phyloP scores from a whole-genome alignment of 2,113 vertebrate genomes.

The Desmodus rotundus region DNA sequence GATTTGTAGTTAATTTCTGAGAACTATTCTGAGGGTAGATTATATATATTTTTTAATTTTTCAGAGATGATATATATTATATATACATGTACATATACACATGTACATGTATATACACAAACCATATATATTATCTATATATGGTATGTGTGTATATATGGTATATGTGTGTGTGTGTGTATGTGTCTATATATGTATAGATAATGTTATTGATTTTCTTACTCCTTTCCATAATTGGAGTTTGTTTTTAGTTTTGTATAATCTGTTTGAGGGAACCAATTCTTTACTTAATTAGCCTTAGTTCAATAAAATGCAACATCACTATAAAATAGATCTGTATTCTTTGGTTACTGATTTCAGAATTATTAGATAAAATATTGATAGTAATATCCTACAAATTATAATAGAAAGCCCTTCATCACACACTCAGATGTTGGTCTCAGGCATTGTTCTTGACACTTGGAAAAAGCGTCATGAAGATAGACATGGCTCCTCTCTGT shows the following conservation, averaged over 20 bases:
- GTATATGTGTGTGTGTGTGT: not conserved
- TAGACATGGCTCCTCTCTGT: not conserved
- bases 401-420: not conserved
- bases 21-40: not conserved
- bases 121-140: not conserved
- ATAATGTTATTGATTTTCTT: not conserved
- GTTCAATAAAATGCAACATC: not conserved
- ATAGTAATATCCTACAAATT: not conserved
- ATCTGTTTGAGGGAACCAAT: not conserved
- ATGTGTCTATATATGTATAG: not conserved
- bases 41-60: not conserved
- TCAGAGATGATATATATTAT: not conserved
- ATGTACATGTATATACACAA: too few relatives aligned
- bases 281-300: not conserved
- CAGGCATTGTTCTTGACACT: not conserved
- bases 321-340: not conserved
- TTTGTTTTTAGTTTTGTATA: not conserved
- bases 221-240: not conserved
- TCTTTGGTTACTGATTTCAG: not conserved
- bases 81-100: not conserved
- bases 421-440: not conserved
- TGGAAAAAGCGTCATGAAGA: not conserved
- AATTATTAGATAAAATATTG: not conserved
- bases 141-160: not conserved
- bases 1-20: not conserved